Evolutionary conservation across 2,113 vertebrate genomes (phyloP).

Genomic region (Fregata magnificens): DNA sequence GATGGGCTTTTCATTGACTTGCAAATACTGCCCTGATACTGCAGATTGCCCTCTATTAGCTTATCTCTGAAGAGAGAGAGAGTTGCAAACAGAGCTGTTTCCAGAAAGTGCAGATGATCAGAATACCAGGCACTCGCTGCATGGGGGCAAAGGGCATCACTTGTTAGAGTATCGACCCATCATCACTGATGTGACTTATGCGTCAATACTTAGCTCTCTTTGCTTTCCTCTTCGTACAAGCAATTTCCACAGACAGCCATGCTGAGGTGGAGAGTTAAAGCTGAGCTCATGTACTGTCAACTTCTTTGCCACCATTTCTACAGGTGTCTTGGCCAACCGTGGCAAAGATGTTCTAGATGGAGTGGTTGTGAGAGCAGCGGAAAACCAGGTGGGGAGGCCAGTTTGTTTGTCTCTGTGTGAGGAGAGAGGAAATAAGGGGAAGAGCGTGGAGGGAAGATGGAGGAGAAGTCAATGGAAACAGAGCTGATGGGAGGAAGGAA

Average conservation of each 20-base stretch:
- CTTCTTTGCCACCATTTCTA: background rate
- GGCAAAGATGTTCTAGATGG: background rate
- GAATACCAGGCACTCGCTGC: background rate
- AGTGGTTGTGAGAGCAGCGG: background rate
- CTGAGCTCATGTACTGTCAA: background rate
- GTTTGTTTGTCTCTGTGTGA: background rate
- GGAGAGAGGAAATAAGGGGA: background rate
- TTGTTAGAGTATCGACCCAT: background rate
- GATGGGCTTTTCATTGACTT: background rate
- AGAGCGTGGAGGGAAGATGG: background rate
- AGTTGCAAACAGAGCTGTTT: background rate
- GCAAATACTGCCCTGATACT: background rate
- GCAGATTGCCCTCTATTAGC: no score
- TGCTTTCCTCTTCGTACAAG: background rate
- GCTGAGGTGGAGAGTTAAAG: background rate
- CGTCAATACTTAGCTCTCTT: background rate
- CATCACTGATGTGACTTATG: background rate
- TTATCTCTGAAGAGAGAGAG: background rate
- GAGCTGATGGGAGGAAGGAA: background rate
- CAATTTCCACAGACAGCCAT: background rate
- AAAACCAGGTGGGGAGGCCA: background rate
- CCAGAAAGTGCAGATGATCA: background rate
- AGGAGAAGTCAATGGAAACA: background rate
- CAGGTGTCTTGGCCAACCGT: background rate
- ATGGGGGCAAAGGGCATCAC: background rate